These are phyloP conservation scores for Troilus luridus DNA, from an alignment of 2,888 invertebrate species.

Conservation along the genomic window DNA sequence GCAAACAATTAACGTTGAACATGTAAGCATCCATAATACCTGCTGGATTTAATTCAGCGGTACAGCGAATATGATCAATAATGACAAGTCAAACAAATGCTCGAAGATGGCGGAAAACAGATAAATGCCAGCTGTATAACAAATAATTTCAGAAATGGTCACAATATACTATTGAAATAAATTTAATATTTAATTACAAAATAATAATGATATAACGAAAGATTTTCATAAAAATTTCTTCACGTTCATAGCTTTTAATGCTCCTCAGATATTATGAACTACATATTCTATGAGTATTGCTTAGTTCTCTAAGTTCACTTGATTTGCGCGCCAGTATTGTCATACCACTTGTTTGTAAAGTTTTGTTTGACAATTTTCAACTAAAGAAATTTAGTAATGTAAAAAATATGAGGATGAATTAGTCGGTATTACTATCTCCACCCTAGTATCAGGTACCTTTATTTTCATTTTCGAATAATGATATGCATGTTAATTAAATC, in stretches of 20 bases:
- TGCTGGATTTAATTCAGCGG: not conserved
- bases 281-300: too few relatives aligned
- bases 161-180: not conserved
- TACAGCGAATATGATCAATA: conserved; percentile 21
- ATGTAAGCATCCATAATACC: conserved; percentile 26
- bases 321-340: not conserved
- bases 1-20: conserved; percentile 23
- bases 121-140: not conserved
- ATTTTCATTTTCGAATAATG: too few relatives aligned
- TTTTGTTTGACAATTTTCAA: not conserved
- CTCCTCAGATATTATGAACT: not conserved
- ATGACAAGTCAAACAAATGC: not conserved
- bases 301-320: not conserved
- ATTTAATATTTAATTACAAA: not conserved
- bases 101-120: not conserved
- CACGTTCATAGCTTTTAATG: not conserved
- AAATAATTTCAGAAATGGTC: not conserved
- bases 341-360: not conserved
- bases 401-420: too few relatives aligned
- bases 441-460: too few relatives aligned
- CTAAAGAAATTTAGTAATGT: not conserved
- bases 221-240: not conserved
- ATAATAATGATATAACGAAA: not conserved
- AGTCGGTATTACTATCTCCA: too few relatives aligned
- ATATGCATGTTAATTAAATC: too few relatives aligned